Conservation (phyloP, 2,113 vertebrate genomes). For the Sander lucioperca region DNA sequence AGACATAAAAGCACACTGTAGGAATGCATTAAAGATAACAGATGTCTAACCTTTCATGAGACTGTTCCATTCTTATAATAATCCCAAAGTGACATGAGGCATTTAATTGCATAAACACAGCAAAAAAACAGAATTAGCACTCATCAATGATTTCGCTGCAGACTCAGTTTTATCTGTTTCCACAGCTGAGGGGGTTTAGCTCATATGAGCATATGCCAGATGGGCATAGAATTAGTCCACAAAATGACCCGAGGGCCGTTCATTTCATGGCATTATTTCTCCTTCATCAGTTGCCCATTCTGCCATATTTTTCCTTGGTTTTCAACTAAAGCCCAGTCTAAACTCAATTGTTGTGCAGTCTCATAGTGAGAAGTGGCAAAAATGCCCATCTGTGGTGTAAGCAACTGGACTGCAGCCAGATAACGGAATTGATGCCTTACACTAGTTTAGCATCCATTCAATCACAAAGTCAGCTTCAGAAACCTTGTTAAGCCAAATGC, state of each 20-base stretch:
- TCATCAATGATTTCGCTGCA: constrained; percentile 52
- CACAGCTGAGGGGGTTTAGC: constrained; percentile 50
- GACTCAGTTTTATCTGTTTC: constrained; percentile 47
- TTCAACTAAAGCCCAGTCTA: constrained; percentile 23
- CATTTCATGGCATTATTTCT: constrained; percentile 54
- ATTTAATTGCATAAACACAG: constrained; percentile 50
- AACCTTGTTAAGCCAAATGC: constrained; percentile 1
- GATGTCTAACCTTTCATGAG: constrained; percentile 15
- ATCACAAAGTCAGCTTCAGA: constrained; percentile 9
- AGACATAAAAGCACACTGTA: constrained; percentile 28
- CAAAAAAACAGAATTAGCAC: constrained; percentile 33
- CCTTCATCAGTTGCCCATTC: constrained; percentile 42
- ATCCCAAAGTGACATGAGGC: constrained; percentile 49
- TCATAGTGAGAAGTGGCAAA: constrained; percentile 13
- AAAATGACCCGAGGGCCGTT: constrained; percentile 47
- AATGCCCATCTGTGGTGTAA: background rate
- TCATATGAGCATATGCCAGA: constrained; percentile 60
- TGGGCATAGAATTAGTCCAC: constrained; percentile 61
- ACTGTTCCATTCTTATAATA: constrained; percentile 30
- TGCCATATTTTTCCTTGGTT: constrained; percentile 19
- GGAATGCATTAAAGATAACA: constrained; percentile 23
- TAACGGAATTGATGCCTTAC: constrained; percentile 20
- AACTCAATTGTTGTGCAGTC: background rate
- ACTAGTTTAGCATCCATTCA: background rate
- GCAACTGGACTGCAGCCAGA: constrained; percentile 16